Evolutionary conservation across 2,113 vertebrate species (phyloP).

Genomic region (Hemibagrus wyckioides): DNA sequence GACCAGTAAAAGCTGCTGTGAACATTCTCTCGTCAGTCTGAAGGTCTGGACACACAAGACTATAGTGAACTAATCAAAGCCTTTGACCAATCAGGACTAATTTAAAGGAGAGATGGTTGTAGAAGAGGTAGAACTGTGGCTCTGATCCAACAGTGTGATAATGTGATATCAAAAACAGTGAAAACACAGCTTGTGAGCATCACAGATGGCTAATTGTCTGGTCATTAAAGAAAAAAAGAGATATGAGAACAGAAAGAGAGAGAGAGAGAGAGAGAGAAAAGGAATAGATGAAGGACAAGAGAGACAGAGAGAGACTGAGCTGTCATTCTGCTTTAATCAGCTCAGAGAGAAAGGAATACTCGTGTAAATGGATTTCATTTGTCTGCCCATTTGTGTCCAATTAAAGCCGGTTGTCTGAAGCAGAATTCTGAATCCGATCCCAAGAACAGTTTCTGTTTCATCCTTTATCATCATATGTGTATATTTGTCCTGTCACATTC

Average conservation of each 20-base stretch:
- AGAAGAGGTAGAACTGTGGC: not conserved
- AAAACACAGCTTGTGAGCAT: not conserved
- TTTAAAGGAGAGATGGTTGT: not conserved
- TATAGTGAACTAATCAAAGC: not conserved
- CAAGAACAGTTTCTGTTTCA: not conserved
- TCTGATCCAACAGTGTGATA: not conserved
- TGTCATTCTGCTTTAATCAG: not conserved
- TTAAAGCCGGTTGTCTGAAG: not conserved
- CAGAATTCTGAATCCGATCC: not conserved
- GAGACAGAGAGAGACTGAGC: not conserved
- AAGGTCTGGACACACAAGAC: too few species aligned
- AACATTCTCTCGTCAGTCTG: too few species aligned
- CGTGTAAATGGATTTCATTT: slow-evolving; percentile 9
- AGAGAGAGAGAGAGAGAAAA: not conserved
- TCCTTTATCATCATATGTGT: not conserved
- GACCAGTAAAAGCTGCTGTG: too few species aligned
- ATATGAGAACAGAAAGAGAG: not conserved
- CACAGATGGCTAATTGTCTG: not conserved
- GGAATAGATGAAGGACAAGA: not conserved
- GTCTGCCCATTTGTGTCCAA: slow-evolving; percentile 8
- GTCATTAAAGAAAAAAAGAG: not conserved
- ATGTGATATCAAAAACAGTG: not conserved
- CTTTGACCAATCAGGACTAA: not conserved
- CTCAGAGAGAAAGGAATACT: not conserved
- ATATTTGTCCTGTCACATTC: not conserved